A percentile compares a stretch with the other conserved stretches of the same genome.
Evolutionary conservation across 1,140 invertebrate species (phyloP).

Genomic region (Platyscapa corneri): DNA sequence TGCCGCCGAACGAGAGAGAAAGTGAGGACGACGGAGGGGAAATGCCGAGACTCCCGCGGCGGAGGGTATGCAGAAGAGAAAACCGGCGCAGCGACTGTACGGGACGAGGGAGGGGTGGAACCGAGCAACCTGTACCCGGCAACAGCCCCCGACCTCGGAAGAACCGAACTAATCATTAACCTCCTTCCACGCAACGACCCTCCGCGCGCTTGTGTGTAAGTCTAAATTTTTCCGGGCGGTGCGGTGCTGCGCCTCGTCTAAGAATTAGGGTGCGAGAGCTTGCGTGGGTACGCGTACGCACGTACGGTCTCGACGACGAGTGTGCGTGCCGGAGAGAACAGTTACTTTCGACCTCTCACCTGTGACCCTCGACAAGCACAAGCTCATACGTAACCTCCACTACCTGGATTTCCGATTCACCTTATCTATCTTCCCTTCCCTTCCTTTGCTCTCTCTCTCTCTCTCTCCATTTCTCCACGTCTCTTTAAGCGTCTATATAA

Average conservation of each 20-base stretch:
- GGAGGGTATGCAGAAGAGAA: constrained; percentile 23
- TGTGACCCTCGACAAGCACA: not conserved
- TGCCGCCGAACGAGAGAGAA: constrained; percentile 4
- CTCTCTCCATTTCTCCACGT: constrained; percentile 13
- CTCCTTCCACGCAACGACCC: constrained; percentile 59
- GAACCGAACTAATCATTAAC: constrained; percentile 72
- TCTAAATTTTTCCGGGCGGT: constrained; percentile 1
- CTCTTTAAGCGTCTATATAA: not conserved
- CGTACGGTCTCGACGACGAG: not conserved
- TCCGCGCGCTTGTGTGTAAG: constrained; percentile 14
- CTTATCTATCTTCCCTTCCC: not conserved
- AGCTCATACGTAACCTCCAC: no score
- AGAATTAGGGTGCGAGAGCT: not conserved
- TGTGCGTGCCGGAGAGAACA: not conserved
- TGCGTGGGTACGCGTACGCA: not conserved
- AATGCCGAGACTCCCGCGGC: not conserved
- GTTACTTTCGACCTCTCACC: constrained; percentile 44
- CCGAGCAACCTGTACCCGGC: constrained; percentile 69
- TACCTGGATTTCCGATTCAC: not conserved
- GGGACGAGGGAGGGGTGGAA: constrained; percentile 51
- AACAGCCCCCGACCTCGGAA: constrained; percentile 70
- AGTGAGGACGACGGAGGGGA: not conserved
- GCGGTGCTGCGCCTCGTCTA: not conserved
- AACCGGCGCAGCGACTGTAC: not conserved
- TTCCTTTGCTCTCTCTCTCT: not conserved